Base-by-base conservation (phyloP, 2,888 invertebrate genomes). In the Pristionchus entomophagus region DNA sequence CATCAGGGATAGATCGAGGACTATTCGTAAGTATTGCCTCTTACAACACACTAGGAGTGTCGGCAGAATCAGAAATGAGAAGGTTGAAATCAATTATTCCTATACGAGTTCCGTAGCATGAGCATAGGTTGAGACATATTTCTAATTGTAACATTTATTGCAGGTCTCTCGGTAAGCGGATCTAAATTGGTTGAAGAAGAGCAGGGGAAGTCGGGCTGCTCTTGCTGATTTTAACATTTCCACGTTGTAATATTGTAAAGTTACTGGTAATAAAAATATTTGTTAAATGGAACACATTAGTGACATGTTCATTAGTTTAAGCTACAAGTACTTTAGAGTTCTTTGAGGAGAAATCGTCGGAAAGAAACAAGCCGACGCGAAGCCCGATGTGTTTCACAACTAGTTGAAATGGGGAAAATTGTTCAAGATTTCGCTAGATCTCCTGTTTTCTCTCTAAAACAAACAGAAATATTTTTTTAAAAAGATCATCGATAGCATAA, bases 121-220 rank as follows among this genome's bases (percentile, higher is more conserved):
- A 45, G 45, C 14, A 45, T 45, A 45, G 45, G 14, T 45, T 45
- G 14, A 45, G 14, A 45, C 6, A 45, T 45, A 26, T 12, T 59
- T 59, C 8, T 29, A n/a, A n/a, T 1, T 12, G 5, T 1, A 62
- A 62, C 49, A n/a, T 17, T 22, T n/a, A 51, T 78, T 78, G 0
- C 78, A 80, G 78, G 78, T 19, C 51, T 80, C 32, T 80, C 78
- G 1, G 19, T 80, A 3, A 51, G 78, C 78, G 78, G 78, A 1
- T 26, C 19, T 26, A 49, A 80, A 19, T 19, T 32, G 6, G 32
- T 51, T 2, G 78, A 51, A 19, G 78, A 80, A 26, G 78, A 51
- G 32, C 49, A 19, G 19, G 51, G 29, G 51, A 80, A 12, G 8
- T 51, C 5, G 0, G 78, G 78, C 4, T 80, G 78, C 35, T 80